Percentiles rank a stretch among this genome's conserved stretches.
phyloP scores from a whole-genome alignment of 2,113 vertebrate genomes.

The Nematolebias whitei region DNA sequence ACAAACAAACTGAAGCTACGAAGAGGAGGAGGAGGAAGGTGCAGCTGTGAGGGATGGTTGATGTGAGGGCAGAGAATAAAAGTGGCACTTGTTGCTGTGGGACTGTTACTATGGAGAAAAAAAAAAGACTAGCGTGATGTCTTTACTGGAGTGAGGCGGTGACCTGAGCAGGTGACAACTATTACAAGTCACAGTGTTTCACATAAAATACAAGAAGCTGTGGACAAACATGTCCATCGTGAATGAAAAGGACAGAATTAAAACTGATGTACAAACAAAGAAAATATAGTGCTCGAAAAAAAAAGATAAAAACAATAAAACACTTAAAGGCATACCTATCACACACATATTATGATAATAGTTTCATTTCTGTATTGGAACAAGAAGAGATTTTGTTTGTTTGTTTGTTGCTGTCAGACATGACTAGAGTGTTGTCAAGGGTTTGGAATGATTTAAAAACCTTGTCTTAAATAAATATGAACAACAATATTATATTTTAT shows the following conservation, averaged over 20 bases:
- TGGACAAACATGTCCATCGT: neutral
- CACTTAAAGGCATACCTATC: no score
- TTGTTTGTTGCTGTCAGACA: no score
- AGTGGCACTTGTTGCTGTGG: slow-evolving; percentile 71
- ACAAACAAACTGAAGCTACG: slow-evolving; percentile 17
- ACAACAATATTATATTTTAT: no score
- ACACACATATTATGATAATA: no score
- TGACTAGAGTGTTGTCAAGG: no score
- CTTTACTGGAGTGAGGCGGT: slow-evolving; percentile 32
- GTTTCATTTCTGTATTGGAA: no score
- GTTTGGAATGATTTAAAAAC: no score
- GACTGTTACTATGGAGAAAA: slow-evolving; percentile 67
- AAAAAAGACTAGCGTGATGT: slow-evolving; percentile 43
- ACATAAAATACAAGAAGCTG: neutral
- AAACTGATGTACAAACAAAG: no score
- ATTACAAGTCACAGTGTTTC: neutral
- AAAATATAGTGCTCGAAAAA: no score
- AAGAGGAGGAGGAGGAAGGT: slow-evolving; percentile 24
- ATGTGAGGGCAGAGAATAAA: slow-evolving; percentile 53
- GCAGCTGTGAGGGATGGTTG: slow-evolving; percentile 27
- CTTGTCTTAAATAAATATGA: no score
- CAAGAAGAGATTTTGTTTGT: no score
- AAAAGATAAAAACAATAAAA: no score
- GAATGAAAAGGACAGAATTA: neutral
- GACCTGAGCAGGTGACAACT: slow-evolving; percentile 4